Conservation (phyloP, 2,113 vertebrate genomes). For the Orthonyx spaldingii region DNA sequence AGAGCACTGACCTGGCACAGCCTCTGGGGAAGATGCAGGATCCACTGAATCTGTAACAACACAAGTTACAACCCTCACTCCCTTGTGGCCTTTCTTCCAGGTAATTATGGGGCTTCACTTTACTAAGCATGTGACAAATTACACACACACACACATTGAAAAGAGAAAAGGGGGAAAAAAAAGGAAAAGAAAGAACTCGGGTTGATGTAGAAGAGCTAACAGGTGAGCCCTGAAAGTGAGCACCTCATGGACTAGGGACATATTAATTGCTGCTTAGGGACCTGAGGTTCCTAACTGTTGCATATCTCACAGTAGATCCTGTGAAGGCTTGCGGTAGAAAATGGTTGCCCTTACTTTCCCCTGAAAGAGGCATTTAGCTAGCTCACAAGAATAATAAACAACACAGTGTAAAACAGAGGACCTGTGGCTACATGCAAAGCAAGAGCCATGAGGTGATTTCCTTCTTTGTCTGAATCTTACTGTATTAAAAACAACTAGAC, state of each 20-base stretch:
- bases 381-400: background rate
- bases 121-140: background rate
- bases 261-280: background rate
- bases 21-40: background rate
- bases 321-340: background rate
- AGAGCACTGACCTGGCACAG: fast-evolving
- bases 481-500: background rate
- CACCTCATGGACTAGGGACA: background rate
- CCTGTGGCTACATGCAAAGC: background rate
- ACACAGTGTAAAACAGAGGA: background rate
- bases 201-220: background rate
- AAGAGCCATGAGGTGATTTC: background rate
- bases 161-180: fast-evolving
- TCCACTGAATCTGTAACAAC: background rate
- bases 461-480: background rate
- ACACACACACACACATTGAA: background rate
- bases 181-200: fast-evolving
- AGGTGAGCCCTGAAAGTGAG: background rate
- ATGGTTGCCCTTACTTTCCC: background rate
- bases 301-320: background rate
- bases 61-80: background rate
- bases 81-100: background rate
- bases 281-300: background rate
- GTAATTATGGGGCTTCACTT: background rate
- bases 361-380: background rate